Conservation (phyloP, 92 coral and sea anemone species). For the Actinostola sp. region DNA sequence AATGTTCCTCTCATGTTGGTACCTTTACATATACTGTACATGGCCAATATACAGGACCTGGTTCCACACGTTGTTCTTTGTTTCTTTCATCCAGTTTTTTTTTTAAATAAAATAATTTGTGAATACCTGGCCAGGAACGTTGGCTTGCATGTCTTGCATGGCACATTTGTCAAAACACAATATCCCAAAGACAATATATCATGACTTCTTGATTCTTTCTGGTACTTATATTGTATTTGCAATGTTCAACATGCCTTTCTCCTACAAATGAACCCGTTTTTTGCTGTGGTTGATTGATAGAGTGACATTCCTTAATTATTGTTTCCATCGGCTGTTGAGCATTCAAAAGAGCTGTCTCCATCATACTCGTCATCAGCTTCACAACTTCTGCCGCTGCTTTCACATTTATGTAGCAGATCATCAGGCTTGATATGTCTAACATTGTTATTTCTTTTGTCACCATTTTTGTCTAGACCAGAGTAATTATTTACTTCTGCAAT, state of each 20-base stretch:
- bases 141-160: background rate
- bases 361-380: slow-evolving; percentile 98
- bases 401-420: slow-evolving; percentile 68
- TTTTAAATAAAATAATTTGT: background rate
- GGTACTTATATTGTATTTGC: background rate
- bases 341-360: slow-evolving; percentile 59
- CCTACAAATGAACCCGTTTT: slow-evolving; percentile 13
- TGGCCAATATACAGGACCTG: too few species aligned
- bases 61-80: too few species aligned
- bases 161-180: background rate
- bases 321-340: slow-evolving; percentile 42
- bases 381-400: slow-evolving; percentile 95
- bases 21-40: too few species aligned
- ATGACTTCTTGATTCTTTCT: background rate
- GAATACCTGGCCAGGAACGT: background rate
- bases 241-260: background rate
- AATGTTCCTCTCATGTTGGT: too few species aligned
- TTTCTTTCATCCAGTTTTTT: background rate
- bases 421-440: slow-evolving; percentile 40
- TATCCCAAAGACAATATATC: background rate
- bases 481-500: slow-evolving; percentile 10
- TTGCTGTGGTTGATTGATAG: slow-evolving; percentile 5
- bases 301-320: slow-evolving; percentile 18
- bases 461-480: slow-evolving; percentile 17
- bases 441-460: slow-evolving; percentile 19